Base-by-base conservation (phyloP, 2,113 vertebrate genomes). In the Urocolius indicus region DNA sequence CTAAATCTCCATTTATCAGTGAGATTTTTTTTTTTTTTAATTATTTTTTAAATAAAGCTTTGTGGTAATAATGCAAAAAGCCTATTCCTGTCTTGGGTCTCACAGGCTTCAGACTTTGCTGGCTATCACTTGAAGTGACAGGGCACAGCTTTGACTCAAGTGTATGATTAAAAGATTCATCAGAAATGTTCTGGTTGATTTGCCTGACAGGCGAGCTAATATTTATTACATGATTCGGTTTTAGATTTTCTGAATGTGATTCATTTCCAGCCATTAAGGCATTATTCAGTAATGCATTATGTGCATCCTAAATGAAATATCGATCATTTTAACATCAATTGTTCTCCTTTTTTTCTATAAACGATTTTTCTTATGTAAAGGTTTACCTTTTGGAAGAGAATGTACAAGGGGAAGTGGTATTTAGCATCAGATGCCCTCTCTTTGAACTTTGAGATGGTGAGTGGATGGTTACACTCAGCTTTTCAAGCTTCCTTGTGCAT, bases 251-350 rank as follows among this genome's bases (percentile, higher is more conserved):
- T 94, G 68, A 69, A 92, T 79, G 48, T 83, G 91, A 97, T 96
- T 96, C 92, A 96, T 97, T 97, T 97, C 93, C 94, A 97, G 79
- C 96, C 97, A 98, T 98, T 98, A 98, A 96, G 76, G 52, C 77
- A 89, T 94, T 97, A 95, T 90, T 93, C 46, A 95, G 49, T 94
- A 92, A 72, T 94, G 95, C 82, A 96, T 97, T 95, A 94, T 74
- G 92, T 96, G 90, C 96, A 96, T 97, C 95, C 96, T 95, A 97
- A 97, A 97, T 97, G 97, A 97, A 98, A 93, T 97, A 98, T 96
- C n/a, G 95, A 98, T 98, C 93, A n/a, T 76, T 96, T 78, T 26
- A 86, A 90, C 82, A 90, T 48, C 81, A 93, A 69, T 93, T 84
- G 46, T 79, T 96, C 96, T 92, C 79, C 55, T 85, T 82, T 89